Base-by-base conservation (phyloP, 2,888 invertebrate genomes). In the Melanostoma scalare region DNA sequence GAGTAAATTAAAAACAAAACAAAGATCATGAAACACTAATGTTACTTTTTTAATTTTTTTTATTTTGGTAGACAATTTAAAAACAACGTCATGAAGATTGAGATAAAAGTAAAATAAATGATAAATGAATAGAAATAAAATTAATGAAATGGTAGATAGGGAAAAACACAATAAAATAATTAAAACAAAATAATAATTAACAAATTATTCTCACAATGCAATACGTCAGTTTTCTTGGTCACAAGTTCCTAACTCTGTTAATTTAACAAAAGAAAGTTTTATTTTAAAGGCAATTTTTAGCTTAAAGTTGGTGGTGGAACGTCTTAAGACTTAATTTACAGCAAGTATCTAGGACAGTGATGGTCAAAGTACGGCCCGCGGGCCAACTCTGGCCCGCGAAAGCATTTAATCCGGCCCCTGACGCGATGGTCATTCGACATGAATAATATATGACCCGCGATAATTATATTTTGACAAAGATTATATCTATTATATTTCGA, bases 31-130 rank as follows among this genome's bases (percentile, higher is more conserved):
- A 63, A 48, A 65, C n/a, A 74, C 20, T 20, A 20, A 20, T 20
- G 20, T 20, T 20, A 20, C 20, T 20, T 20, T 20, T 20, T 20
- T 20, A n/a, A n/a, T 20, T 20, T 20, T 40, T 55, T 74, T 63
- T 63, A 55, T 79, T 79, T 71, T 79, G 52, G 74, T 84, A 84
- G 84, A 55, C 58, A 79, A 84, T 71, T 65, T 52, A 33, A 55
- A 42, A 56, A 56, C 50, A 53, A 10, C 42, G 48, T 36, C 31
- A 42, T 52, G 38, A 58, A 68, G 33, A 55, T 52, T 20, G 55
- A 56, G 48, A 40, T 52, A 36, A 10, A 42, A 40, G 48, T 4
- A 56, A 68, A 63, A 40, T 1, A n/a, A 40, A 50, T 20, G 10
- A 76, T 10, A 63, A 6, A 63, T 8, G 33, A 48, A 61, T 58